phyloP scores from a whole-genome alignment of 2,797 vertebrate species.

The Betta splendens region DNA sequence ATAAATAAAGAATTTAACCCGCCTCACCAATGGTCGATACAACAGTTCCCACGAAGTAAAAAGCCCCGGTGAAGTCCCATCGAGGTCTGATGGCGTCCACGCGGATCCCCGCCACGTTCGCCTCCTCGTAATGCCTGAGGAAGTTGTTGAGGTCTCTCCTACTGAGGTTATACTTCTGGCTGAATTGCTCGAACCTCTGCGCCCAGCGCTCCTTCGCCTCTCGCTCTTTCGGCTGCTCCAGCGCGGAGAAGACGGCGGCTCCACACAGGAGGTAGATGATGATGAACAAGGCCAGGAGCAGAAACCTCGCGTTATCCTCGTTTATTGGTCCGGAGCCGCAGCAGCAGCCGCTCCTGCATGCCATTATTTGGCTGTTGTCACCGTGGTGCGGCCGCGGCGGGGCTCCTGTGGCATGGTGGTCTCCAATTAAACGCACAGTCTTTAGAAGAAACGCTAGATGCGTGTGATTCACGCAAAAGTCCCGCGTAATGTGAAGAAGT shows the following conservation, averaged over 20 bases:
- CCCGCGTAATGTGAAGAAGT: constrained; percentile 5
- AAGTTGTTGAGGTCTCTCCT: constrained; percentile 85
- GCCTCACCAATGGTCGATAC: constrained; percentile 93
- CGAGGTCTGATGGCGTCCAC: constrained; percentile 86
- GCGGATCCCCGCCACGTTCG: constrained; percentile 88
- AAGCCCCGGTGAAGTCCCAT: constrained; percentile 94
- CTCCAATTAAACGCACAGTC: constrained; percentile 28
- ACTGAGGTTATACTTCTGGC: constrained; percentile 87
- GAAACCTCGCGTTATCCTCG: constrained; percentile 92
- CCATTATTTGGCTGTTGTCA: constrained; percentile 80
- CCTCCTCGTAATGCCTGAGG: constrained; percentile 90
- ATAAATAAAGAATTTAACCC: too few relatives aligned
- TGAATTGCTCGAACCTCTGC: constrained; percentile 87
- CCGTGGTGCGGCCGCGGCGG: constrained; percentile 36
- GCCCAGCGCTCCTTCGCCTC: constrained; percentile 89
- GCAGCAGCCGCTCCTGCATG: constrained; percentile 82
- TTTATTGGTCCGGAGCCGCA: constrained; percentile 83
- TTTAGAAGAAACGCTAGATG: not conserved
- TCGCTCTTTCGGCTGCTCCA: constrained; percentile 90
- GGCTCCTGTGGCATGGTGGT: constrained; percentile 59
- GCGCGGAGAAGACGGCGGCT: constrained; percentile 92
- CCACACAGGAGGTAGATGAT: constrained; percentile 90
- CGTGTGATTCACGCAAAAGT: constrained; percentile 9
- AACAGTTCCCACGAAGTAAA: constrained; percentile 96
- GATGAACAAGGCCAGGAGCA: constrained; percentile 89